Base-by-base conservation (phyloP, 2,797 vertebrate genomes). In the Artibeus jamaicensis region DNA sequence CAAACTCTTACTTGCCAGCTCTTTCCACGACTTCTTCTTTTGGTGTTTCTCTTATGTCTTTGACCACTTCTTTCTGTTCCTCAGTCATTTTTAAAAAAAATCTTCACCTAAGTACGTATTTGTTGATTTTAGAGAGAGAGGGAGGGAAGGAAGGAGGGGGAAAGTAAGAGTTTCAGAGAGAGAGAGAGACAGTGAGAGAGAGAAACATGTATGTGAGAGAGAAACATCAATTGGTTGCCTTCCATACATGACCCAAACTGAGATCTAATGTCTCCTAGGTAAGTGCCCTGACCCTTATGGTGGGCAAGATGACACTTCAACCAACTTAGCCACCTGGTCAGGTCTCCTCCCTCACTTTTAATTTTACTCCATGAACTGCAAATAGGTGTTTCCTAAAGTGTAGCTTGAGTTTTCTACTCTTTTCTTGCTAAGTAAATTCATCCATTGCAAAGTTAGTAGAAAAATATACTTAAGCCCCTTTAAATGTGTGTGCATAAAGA, bases 331-430 rank as follows among this genome's bases (percentile, higher is more conserved):
- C 62, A 65, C 62, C 62, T 3, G 5, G 29, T 26, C 62, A 65
- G 6, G 62, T 32, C 32, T 65, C 62, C 42, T 84, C 9, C 3
- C 18, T 4, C n/a, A 55, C n/a, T 48, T 89, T 91, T 78, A 81
- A 62, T 89, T 86, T 94, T 32, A 92, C 22, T 95, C 48, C 55
- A 32, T 71, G 44, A 92, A 83, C n/a, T 65, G 53, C 77, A 81
- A 48, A 19, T 29, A 86, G 4, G 9, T 59, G 55, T 70, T 83
- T 92, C 77, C 82, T 37, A 81, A 92, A 29, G 22, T 82, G 83
- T 3, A n/a, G 18, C 15, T 50, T 65, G 9, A 88, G 39, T 42
- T 65, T 81, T 57, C 34, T 24, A 22, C 71, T 86, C 26, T 91
- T 90, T 67, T 70, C 24, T 44, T 44, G 22, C 34, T 39, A 53